Evolutionary conservation across 2,797 vertebrate species (phyloP), one percentile per base, ranked within the genome.

Genomic region (Pyrocephalus nanus): DNA sequence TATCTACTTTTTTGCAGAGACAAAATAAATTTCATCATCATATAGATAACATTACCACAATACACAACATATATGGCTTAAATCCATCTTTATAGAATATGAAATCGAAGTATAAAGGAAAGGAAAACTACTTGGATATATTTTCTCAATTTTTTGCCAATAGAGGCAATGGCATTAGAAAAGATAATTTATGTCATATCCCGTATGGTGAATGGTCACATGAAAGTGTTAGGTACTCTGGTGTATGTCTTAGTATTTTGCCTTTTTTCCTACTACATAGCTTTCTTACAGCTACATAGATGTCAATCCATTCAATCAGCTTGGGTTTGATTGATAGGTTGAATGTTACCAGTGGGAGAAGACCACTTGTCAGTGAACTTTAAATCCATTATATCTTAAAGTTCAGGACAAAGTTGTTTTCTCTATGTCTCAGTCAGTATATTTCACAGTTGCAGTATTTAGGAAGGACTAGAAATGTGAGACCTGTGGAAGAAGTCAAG

Each of bases 381-480:
- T 85, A 95, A 48, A 93, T 51, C 43, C 54, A 77, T 74, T 74
- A 62, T 47, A 91, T 50, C 61, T 90, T 93, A 34, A 89, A 92
- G 43, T 81, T 96, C 61, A 78, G 36, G 45, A 65, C 34, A 85
- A 95, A 89, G 60, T 40, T 71, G 23, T 67, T 74, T 88, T 69
- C 71, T 83, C 47, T 17, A 78, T 50, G 25, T 15, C 30, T 92
- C 71, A 78, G 55, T 92, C 86, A 90, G 93, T 92, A 57, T 29
- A 20, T 92, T 93, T 87, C 77, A 88, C 16, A 60, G 57, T 65
- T 95, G 34, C 34, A 93, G 20, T 77, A 82, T 91, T 93, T 93
- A 81, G 82, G 55, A 60, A 89, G 94, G n/a, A 80, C 20, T 90
- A 70, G 88, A 97, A 97, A 91, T 73, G 79, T 0, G 11, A 96